Conservation (phyloP, 2,113 vertebrate species). For the Ornithorhynchus anatinus region DNA sequence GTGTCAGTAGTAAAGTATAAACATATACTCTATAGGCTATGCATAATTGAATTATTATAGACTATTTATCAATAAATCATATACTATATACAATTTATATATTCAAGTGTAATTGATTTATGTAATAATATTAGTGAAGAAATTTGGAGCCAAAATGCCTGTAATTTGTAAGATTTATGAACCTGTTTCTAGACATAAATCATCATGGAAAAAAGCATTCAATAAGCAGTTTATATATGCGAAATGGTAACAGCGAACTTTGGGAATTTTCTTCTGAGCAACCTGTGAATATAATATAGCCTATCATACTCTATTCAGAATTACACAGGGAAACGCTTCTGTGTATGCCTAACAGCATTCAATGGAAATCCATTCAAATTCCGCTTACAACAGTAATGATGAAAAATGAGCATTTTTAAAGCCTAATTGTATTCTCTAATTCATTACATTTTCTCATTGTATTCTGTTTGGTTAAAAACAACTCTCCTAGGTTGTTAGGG, state of each 20-base stretch:
- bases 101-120: constrained; percentile 45
- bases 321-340: neutral
- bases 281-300: neutral
- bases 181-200: constrained; percentile 41
- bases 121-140: constrained; percentile 48
- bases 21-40: neutral
- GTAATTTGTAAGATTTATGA: constrained; percentile 48
- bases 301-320: neutral
- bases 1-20: neutral
- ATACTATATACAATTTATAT: constrained; percentile 38
- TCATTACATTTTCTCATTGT: neutral
- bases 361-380: neutral
- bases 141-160: constrained; percentile 36
- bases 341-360: neutral
- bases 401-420: neutral
- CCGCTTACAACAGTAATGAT: neutral
- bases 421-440: neutral
- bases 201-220: constrained; percentile 18
- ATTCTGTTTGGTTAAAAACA: neutral
- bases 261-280: constrained; percentile 4
- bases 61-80: constrained; percentile 38
- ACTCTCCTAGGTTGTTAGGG: neutral
- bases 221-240: neutral
- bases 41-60: constrained; percentile 46
- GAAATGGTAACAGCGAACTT: constrained; percentile 8